phyloP scores from a whole-genome alignment of 2,113 vertebrate species.

The Corvus cornix region DNA sequence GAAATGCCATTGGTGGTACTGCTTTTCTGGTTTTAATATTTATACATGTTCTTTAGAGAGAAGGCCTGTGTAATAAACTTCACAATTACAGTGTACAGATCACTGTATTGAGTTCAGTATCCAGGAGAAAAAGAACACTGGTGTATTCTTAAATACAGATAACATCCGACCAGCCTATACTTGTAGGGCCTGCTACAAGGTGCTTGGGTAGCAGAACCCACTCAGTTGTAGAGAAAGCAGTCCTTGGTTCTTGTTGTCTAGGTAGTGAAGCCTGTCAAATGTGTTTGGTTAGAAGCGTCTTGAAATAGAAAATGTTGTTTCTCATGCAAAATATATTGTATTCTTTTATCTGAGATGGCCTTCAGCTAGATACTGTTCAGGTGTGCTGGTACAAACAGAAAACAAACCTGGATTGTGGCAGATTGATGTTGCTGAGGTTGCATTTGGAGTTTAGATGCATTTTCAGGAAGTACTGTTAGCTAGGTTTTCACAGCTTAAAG shows the following conservation, averaged over 20 bases:
- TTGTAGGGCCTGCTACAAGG: not conserved
- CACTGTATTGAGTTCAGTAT: not conserved
- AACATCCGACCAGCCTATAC: rapidly evolving
- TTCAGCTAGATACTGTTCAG: not conserved
- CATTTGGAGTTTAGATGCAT: not conserved
- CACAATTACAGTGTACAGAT: not conserved
- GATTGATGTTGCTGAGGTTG: not conserved
- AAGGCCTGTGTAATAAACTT: not conserved
- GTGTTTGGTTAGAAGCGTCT: not conserved
- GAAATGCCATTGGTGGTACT: not conserved
- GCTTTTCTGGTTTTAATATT: not conserved
- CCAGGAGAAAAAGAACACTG: not conserved
- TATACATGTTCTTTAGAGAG: not conserved
- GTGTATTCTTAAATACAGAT: not conserved
- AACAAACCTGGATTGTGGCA: not conserved
- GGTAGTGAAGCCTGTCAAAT: not conserved
- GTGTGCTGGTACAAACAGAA: not conserved
- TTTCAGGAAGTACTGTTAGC: not conserved
- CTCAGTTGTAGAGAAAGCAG: not conserved
- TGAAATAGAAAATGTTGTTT: not conserved
- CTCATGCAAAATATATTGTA: not conserved
- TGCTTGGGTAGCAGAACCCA: not conserved
- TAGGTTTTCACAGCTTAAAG: not conserved
- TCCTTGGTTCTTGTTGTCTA: not conserved
- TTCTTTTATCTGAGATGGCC: not conserved